Base-by-base conservation (phyloP, 2,113 vertebrate genomes). In the Shinisaurus crocodilurus region DNA sequence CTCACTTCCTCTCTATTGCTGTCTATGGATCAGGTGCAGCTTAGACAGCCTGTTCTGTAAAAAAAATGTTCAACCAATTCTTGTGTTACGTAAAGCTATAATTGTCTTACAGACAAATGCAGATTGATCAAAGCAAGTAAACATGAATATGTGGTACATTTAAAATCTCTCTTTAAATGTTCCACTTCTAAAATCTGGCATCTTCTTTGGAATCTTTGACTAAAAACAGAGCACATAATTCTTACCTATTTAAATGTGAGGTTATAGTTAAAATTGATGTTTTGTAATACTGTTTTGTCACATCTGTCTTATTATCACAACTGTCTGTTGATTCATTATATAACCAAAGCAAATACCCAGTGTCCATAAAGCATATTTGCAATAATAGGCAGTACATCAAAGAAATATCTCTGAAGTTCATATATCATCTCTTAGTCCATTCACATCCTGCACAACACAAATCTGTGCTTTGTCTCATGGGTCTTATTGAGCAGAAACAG, bases 11-110 rank as follows among this genome's bases (percentile, higher is more conserved):
- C 34, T 18, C 65, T 74, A 15, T 0, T 74, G 70, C 70, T 74
- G 34, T 16, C 70, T 74, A 32, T 34, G n/a, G 13, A 74, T 74
- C 12, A 74, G 15, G n/a, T 15, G n/a, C n/a, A n/a, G 70, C 29
- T 90, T 57, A 89, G 83, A 85, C 45, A 92, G 90, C 85, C 69
- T 90, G 43, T 93, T 94, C 94, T 93, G 95, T 92, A 94, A 94
- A 90, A 94, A 96, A 94, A 89, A 27, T 25, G 74, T 87, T 87
- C 65, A 43, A 90, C 1, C 0, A 0, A 88, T 90, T 86, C 90
- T 93, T 87, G 85, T 40, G 93, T 91, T 74, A 57, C 91, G 16
- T 34, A 83, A 91, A 91, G 67, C 76, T 92, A 82, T 76, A 86
- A 79, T 76, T 72, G 82, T 60, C n/a, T 8, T 69, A 74, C 93